Evolutionary conservation across 1,140 invertebrate genomes (phyloP).

Genomic region (Paralvinella palmiformis): DNA sequence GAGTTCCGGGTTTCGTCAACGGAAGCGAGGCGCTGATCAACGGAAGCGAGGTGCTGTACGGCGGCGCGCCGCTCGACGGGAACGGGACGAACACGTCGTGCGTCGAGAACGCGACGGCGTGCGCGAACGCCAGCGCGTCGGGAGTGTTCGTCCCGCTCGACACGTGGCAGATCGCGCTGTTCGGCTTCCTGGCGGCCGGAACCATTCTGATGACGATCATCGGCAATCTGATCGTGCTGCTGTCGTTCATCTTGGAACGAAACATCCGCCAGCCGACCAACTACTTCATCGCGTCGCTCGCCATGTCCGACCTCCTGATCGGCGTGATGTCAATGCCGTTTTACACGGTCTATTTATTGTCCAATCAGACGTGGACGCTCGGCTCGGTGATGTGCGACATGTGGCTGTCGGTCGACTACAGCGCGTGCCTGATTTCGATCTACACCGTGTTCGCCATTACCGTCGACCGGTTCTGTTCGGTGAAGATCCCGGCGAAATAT

Average conservation of each 20-base stretch:
- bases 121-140: neutral
- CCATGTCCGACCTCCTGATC: conserved; percentile 96
- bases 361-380: conserved; percentile 91
- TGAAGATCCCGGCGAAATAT: conserved; percentile 97
- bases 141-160: neutral
- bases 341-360: conserved; percentile 89
- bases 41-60: neutral
- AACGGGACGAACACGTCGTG: too few relatives aligned
- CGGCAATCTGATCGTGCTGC: conserved; percentile 92
- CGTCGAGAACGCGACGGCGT: neutral
- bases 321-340: conserved; percentile 84
- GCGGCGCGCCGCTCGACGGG: neutral
- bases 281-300: conserved; percentile 97
- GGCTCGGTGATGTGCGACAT: conserved; percentile 94
- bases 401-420: conserved; percentile 98
- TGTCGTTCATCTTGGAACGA: conserved; percentile 94
- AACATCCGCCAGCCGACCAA: conserved; percentile 97
- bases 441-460: conserved; percentile 99
- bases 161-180: conserved; percentile 15
- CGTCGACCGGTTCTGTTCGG: conserved; percentile 96
- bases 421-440: conserved; percentile 96
- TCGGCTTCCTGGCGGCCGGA: conserved; percentile 10
- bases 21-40: neutral
- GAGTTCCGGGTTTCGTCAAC: neutral
- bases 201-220: conserved; percentile 20